phyloP scores from a whole-genome alignment of 2,113 vertebrate species.

The Antennarius striatus region DNA sequence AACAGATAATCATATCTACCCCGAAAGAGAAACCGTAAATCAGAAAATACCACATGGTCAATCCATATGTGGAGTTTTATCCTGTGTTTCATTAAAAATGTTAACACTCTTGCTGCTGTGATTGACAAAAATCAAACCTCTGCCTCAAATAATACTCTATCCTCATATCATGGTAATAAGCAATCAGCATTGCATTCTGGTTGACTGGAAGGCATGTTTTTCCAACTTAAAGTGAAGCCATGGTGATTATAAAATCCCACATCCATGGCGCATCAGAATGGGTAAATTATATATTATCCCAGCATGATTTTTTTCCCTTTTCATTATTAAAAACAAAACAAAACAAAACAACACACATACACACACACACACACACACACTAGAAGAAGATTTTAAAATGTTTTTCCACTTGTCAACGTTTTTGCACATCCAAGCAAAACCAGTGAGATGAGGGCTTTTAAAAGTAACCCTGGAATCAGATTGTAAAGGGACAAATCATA shows the following conservation, averaged over 20 bases:
- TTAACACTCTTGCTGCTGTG: constrained; percentile 22
- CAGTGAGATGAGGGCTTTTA: constrained; percentile 21
- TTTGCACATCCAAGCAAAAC: constrained; percentile 41
- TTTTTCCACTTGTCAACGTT: constrained; percentile 14
- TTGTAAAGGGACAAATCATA: constrained; percentile 45
- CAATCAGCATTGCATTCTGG: constrained; percentile 70
- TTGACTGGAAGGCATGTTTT: constrained; percentile 60
- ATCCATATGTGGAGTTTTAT: constrained; percentile 29
- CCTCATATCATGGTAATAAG: constrained; percentile 67
- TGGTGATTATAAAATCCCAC: constrained; percentile 42
- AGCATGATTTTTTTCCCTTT: constrained; percentile 14
- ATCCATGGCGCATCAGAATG: constrained; percentile 54
- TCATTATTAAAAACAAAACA: constrained; percentile 23
- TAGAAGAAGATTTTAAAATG: no score
- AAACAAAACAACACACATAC: no score
- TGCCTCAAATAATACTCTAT: constrained; percentile 45
- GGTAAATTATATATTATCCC: constrained; percentile 61
- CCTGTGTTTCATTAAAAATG: constrained; percentile 24
- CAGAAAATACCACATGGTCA: constrained; percentile 20
- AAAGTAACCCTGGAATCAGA: constrained; percentile 34
- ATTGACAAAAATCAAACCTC: constrained; percentile 47
- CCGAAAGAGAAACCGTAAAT: not conserved
- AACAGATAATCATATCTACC: not conserved
- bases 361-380: no score
- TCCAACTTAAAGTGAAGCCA: constrained; percentile 51